Percentiles rank a stretch among this genome's conserved stretches.
phyloP scores from a whole-genome alignment of 2,113 vertebrate genomes.

The Brienomyrus longianalis region DNA sequence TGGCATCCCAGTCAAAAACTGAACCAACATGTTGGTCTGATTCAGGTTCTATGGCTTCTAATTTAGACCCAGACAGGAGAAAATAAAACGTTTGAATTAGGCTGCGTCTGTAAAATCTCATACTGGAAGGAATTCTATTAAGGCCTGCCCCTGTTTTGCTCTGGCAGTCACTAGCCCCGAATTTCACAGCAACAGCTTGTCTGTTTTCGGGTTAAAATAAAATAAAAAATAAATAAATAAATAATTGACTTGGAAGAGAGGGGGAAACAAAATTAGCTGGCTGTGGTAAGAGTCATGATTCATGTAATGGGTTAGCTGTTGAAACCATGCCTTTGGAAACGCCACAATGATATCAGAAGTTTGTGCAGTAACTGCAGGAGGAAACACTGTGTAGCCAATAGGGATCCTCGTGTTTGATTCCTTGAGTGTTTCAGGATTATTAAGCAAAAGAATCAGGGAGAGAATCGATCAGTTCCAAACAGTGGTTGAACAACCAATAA shows the following conservation, averaged over 20 bases:
- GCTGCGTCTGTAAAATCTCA: conserved; percentile 52
- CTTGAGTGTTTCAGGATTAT: background rate
- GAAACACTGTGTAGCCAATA: background rate
- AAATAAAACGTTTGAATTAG: conserved; percentile 43
- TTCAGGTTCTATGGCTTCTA: conserved; percentile 48
- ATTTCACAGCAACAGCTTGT: conserved; percentile 44
- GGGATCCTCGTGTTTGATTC: background rate
- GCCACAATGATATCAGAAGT: background rate
- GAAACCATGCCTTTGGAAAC: background rate
- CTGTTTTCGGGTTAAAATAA: background rate
- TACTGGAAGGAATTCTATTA: conserved; percentile 50
- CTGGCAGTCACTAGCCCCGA: conserved; percentile 53
- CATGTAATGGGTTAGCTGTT: background rate
- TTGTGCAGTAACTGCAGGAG: background rate
- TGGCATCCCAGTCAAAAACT: conserved; percentile 29
- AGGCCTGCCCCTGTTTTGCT: conserved; percentile 58
- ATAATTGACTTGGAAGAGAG: background rate
- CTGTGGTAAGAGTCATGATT: background rate
- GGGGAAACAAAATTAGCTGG: background rate
- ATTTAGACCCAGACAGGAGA: conserved; percentile 24
- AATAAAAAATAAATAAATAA: background rate
- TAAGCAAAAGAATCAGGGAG: background rate
- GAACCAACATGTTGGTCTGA: conserved; percentile 48
- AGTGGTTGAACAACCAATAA: background rate
- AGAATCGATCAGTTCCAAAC: background rate